Base-by-base conservation (phyloP, 2,113 vertebrate genomes). In the Garra rufa region DNA sequence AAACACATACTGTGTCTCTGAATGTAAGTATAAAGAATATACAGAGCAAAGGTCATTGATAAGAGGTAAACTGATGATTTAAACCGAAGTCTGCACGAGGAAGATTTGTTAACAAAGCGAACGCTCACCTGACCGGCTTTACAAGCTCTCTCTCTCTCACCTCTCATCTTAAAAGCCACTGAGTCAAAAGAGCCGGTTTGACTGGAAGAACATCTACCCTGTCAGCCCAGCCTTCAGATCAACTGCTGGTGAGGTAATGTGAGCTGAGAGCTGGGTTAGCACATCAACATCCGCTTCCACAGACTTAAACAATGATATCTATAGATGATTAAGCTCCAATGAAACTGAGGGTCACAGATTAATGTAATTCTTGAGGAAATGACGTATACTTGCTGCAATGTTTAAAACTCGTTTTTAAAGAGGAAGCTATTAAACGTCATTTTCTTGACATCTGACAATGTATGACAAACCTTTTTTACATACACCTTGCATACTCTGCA, bases 161-260 rank as follows among this genome's bases (percentile, higher is more conserved):
- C 75, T 17, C 48, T 41, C 63, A 57, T 59, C 59, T 84, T 80
- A 65, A 80, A 46, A 80, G 59, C 57, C 19, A 63, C 46, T 1
- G 21, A 48, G 28, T 46, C 26, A 24, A 65, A 61, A 28, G 14
- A 84, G 83, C 83, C 57, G 76, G 87, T 88, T 50, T 6, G 34
- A 88, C 87, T 59, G 76, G 87, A 83, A 76, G 84, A 85, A 70
- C 87, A 76, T 77, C 34, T 71, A 83, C 63, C 15, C 38, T 15
- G 52, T 83, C 46, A 10, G 59, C 57, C 77, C 59, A 44, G 65
- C 73, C 71, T 71, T 28, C 52, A 65, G 63, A 71, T 65, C 55
- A 13, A 70, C 63, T 78, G 34, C 55, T 78, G 38, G 55, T 80
- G 77, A 80, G 57, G 77, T 65, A 80, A 80, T 65, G 24, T 80